Evolutionary conservation across 2,888 invertebrate genomes (phyloP), one percentile per base, ranked within the genome.

Genomic region (Drosophila villosipedis): DNA sequence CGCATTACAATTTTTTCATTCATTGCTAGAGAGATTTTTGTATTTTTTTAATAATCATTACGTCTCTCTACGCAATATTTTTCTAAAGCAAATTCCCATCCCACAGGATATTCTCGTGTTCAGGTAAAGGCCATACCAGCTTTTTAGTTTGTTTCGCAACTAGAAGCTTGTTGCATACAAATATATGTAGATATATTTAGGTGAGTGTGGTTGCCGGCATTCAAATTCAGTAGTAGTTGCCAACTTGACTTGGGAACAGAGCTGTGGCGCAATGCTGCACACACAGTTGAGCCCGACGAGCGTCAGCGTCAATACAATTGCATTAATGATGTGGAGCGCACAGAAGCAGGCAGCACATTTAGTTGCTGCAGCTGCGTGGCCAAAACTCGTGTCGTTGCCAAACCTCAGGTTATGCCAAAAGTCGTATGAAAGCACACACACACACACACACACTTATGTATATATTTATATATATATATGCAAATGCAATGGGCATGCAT

Each of bases 271-370:
- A 61, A 63, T 55, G 61, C 58, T 54, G 31, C 31, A 64, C 60
- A 64, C 62, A 82, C 82, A 65, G 69, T 75, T 76, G 54, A 60
- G 68, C 65, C 50, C 65, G 54, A 69, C 25, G n/a, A 37, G n/a
- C n/a, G 63, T 53, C 74, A 80, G 66, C 70, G 63, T 55, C 78
- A 80, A 62, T 62, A 82, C 80, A 80, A 80, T 77, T 82, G 84
- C 84, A 85, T 84, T 85, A 85, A 89, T 89, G 87, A 84, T 84
- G 87, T 65, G 41, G 31, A 37, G 66, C 78, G 72, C 78, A 52
- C 64, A 63, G 72, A 72, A 70, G 72, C 64, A 73, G 81, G 83
- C 74, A 75, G 72, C 76, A 78, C 70, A 68, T 77, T 77, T 75
- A 50, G 64, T 25, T 57, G 80, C 50, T 54, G 61, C 53, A 58